Evolutionary conservation across 2,113 vertebrate species (phyloP), one percentile per base, ranked within the genome.

Genomic region (Ceratotherium simum): DNA sequence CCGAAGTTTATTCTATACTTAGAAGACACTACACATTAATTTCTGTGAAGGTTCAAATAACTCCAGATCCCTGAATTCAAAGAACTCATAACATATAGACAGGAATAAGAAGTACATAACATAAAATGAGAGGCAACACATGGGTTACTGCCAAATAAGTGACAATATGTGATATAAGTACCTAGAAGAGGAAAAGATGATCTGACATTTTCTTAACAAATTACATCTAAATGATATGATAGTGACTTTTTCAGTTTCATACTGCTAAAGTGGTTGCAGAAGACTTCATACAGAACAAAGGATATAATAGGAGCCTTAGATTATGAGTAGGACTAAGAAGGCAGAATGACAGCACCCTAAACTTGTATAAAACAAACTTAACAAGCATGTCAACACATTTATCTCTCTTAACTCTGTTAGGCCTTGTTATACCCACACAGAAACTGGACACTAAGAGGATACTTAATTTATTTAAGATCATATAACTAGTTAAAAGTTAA

Each of bases 191-290:
- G n/a, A 89, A 95, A 96, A 82, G 13, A 79, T 51, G 31, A 70
- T 62, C 29, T 76, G 42, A 54, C 48, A 78, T 96, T 93, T 97
- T 95, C 31, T 90, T 86, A 82, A 96, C 23, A 94, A 96, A 84
- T 84, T 20, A 95, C 14, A 90, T 69, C 6, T 65, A 93, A 91
- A 82, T 97, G 51, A 88, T 70, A 80, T n/a, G 51, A 94, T 4
- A 96, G 69, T 90, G 39, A 82, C 29, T 54, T 88, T 84, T 69
- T 72, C 31, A 81, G 17, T 65, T 91, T 93, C 73, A 91, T 94
- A 67, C 42, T 79, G 60, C 36, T 78, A 75, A 89, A 76, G 21
- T 92, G 36, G 83, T 65, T 87, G 46, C 9, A 93, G 78, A 96
- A 95, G 36, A 94, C n/a, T 73, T 96, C n/a, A 76, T n/a, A 96